Evolutionary conservation across 2,888 invertebrate genomes (phyloP), one percentile per base, ranked within the genome.

Genomic region (Eupithecia tripunctaria): DNA sequence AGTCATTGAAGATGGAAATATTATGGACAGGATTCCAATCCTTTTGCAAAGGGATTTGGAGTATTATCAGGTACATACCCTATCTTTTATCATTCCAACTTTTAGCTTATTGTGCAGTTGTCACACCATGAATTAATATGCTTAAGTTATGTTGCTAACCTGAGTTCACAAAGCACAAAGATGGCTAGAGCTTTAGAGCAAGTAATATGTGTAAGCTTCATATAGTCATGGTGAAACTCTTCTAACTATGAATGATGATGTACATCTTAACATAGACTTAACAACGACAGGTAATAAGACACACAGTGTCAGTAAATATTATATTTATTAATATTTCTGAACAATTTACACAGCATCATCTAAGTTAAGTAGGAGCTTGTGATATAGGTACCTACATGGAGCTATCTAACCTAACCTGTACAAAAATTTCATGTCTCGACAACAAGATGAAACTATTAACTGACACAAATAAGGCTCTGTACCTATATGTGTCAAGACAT

Each of bases 1-100:
- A 91, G 97, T 98, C 62, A 97, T 98, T 94, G 97, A 98, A 95
- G 97, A 98, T 95, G 97, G 97, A 25, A 97, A 97, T 95, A 96
- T 98, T 89, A 97, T 97, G 96, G 97, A 98, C 89, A 95, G 97
- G 80, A 97, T 98, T 79, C 96, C 97, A 78, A 97, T 98, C 82
- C 92, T 98, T 67, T 94, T 98, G 73, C 97, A 97, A 91, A 94
- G 97, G 73, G 97, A 98, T 89, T 95, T 97, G 90, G 97, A 97
- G 85, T 97, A 97, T 91, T 98, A 98, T 92, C 96, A 97, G 95
- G 97, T 97, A 89, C 85, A 82, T 76, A 67, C 41, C 36, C 14
- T 21, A 27, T 27, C 2, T 32, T 18, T 32, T 62, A 29, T n/a
- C 18, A n/a, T 32, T 59, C 27, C 7, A 15, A 59, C 59, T 59